phyloP scores from a whole-genome alignment of 2,797 vertebrate genomes.

The Strix occidentalis region DNA sequence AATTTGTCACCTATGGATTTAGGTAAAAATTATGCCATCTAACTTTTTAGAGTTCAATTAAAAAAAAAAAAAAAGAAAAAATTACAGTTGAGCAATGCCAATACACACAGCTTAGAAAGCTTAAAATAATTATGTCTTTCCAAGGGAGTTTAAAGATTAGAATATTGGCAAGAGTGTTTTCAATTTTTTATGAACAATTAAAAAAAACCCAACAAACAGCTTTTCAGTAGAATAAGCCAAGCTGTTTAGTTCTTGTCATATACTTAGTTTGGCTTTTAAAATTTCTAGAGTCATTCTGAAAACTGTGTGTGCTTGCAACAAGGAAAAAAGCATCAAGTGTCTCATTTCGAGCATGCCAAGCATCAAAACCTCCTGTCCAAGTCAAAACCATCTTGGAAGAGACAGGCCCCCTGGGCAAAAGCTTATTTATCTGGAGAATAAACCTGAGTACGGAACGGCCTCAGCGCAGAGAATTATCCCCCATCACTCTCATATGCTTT shows the following conservation, averaged over 20 bases:
- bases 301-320: background rate
- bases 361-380: background rate
- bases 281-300: background rate
- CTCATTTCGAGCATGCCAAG: background rate
- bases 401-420: no score
- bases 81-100: background rate
- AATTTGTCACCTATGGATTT: background rate
- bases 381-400: background rate
- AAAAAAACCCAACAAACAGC: background rate
- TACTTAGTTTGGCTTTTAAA: background rate
- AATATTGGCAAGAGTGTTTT: rapidly evolving
- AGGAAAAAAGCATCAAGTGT: background rate
- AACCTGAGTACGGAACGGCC: background rate
- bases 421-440: background rate
- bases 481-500: rapidly evolving
- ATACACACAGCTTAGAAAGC: background rate
- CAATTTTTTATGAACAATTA: background rate
- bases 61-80: background rate
- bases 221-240: background rate
- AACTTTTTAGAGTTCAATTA: background rate
- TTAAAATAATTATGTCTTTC: background rate
- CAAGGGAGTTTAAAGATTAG: background rate
- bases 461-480: background rate
- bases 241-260: background rate
- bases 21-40: background rate